A percentile compares a stretch with the other conserved stretches of the same genome.
phyloP scores from a whole-genome alignment of 2,797 vertebrate species.

The Neosalanx taihuensis region DNA sequence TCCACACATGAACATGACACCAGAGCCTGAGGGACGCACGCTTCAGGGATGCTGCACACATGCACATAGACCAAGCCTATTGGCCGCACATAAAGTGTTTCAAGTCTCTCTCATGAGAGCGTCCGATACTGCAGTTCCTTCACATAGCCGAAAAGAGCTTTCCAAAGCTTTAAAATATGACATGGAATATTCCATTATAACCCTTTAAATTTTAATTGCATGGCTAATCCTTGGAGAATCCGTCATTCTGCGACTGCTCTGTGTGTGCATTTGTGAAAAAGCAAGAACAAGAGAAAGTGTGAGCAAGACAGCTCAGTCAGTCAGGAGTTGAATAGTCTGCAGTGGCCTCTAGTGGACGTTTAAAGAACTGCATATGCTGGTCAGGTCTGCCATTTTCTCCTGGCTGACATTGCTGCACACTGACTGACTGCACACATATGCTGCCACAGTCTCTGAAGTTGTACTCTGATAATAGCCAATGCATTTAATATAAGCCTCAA shows the following conservation, averaged over 20 bases:
- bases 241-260: conserved; percentile 2
- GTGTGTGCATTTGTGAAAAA: neutral
- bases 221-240: conserved; percentile 15
- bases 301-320: neutral
- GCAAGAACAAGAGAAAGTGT: neutral
- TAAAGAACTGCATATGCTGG: conserved; percentile 31
- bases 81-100: too few relatives aligned
- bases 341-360: conserved; percentile 51
- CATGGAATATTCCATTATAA: conserved; percentile 21
- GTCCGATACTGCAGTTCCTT: conserved; percentile 10
- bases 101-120: neutral
- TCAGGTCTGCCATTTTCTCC: conserved; percentile 65
- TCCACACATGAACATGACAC: too few relatives aligned
- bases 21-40: too few relatives aligned
- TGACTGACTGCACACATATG: neutral
- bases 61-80: too few relatives aligned
- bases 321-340: conserved; percentile 21
- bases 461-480: neutral
- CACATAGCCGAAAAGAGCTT: conserved; percentile 10
- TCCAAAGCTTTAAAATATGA: conserved; percentile 11
- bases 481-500: neutral
- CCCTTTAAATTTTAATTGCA: conserved; percentile 14
- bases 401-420: conserved; percentile 8
- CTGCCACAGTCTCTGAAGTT: neutral
- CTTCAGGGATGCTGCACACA: too few relatives aligned